Conservation (phyloP, 2,888 invertebrate genomes). For the Gandaritis pyraliata region DNA sequence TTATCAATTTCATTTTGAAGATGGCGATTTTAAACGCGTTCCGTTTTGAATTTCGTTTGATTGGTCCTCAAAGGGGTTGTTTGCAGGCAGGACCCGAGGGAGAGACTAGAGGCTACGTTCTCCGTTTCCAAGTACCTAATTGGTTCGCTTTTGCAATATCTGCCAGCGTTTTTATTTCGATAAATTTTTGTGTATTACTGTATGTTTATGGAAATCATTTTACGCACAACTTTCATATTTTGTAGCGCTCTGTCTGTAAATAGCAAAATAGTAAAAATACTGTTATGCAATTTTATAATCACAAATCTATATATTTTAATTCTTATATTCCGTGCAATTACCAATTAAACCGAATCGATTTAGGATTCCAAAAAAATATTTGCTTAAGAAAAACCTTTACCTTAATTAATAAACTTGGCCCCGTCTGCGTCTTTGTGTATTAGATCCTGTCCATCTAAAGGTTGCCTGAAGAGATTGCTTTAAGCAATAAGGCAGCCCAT, state of each 20-base stretch:
- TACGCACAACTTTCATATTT: neutral
- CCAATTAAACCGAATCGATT: too few species aligned
- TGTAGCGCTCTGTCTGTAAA: neutral
- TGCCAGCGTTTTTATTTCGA: neutral
- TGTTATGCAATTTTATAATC: neutral
- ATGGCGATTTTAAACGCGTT: neutral
- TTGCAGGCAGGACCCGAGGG: constrained; percentile 2
- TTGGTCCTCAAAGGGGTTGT: constrained; percentile 8
- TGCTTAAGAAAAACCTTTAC: too few species aligned
- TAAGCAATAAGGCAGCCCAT: too few species aligned
- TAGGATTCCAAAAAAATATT: too few species aligned
- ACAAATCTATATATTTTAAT: neutral
- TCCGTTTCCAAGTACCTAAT: neutral
- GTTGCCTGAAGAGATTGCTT: too few species aligned
- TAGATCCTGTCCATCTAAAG: too few species aligned
- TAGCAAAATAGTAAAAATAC: neutral
- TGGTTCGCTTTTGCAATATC: constrained; percentile 10
- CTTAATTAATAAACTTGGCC: too few species aligned
- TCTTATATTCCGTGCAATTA: too few species aligned
- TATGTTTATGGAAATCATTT: neutral
- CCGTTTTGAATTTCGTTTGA: constrained; percentile 2
- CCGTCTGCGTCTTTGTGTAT: too few species aligned
- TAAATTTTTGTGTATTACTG: neutral
- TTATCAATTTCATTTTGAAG: too few species aligned
- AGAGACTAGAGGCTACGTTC: neutral